Evolutionary conservation across 2,888 invertebrate genomes (phyloP).

Genomic region (Nasonovia ribisnigri): DNA sequence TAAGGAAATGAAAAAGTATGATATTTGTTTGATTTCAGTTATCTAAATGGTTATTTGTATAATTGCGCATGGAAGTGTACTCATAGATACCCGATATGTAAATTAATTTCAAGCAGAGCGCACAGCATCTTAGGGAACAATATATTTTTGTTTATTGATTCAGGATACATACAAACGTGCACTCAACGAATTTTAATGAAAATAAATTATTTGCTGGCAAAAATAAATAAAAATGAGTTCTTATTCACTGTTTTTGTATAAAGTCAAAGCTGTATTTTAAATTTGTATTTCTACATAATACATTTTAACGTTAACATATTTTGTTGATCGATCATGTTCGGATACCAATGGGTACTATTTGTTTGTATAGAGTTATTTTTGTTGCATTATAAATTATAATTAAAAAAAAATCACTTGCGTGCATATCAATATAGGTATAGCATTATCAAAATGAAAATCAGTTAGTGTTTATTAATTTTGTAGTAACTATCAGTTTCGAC

Average conservation of each 20-base stretch:
- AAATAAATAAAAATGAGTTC: constrained; percentile 34
- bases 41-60: constrained; percentile 35
- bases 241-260: not conserved
- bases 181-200: constrained; percentile 23
- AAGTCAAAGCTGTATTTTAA: not conserved
- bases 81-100: constrained; percentile 49
- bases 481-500: not conserved
- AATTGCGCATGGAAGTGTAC: constrained; percentile 41
- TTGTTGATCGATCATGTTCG: not conserved
- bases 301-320: not conserved
- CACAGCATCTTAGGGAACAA: not conserved
- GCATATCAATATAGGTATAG: not conserved
- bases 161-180: not conserved
- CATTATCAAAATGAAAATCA: not conserved
- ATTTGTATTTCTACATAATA: not conserved
- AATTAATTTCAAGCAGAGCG: constrained; percentile 30
- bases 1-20: constrained; percentile 26
- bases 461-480: not conserved
- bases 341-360: not conserved
- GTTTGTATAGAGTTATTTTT: not conserved
- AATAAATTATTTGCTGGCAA: constrained; percentile 23
- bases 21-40: constrained; percentile 23
- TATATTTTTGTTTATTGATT: constrained; percentile 34
- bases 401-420: not conserved
- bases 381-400: not conserved